Percentiles rank a stretch among this genome's conserved stretches.
phyloP scores from a whole-genome alignment of 2,888 invertebrate genomes.

The Chrysolina americana region DNA sequence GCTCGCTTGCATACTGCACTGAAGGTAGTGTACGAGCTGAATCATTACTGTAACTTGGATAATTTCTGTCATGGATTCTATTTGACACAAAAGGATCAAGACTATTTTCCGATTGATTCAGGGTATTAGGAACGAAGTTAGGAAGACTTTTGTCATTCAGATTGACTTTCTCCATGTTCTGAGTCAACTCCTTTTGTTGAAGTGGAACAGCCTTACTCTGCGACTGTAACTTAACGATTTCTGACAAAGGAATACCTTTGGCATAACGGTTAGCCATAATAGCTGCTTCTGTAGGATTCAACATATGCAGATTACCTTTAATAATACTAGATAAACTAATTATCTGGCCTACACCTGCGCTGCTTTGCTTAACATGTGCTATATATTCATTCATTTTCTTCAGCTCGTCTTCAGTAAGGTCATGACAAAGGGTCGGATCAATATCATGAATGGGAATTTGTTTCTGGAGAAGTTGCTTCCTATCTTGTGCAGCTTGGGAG shows the following conservation, averaged over 20 bases:
- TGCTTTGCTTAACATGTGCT: conserved; percentile 65
- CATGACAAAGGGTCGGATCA: conserved; percentile 75
- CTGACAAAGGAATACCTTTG: conserved; percentile 59
- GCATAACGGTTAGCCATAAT: conserved; percentile 59
- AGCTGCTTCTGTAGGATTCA: conserved; percentile 54
- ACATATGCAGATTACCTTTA: conserved; percentile 51
- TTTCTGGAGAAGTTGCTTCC: conserved; percentile 86
- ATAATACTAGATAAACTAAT: conserved; percentile 57
- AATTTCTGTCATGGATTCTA: conserved; percentile 37
- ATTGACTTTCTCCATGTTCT: conserved; percentile 41
- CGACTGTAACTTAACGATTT: conserved; percentile 61
- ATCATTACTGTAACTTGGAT: conserved; percentile 45
- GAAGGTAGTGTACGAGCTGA: conserved; percentile 27
- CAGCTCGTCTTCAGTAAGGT: conserved; percentile 69
- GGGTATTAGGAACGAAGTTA: conserved; percentile 28
- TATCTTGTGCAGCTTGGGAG: conserved; percentile 82
- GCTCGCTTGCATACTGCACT: conserved; percentile 39
- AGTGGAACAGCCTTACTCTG: conserved; percentile 47
- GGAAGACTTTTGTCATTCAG: conserved; percentile 40
- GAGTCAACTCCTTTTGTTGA: conserved; percentile 33
- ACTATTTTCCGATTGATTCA: conserved; percentile 35
- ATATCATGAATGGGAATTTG: conserved; percentile 90
- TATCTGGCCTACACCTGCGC: conserved; percentile 67
- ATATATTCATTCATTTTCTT: conserved; percentile 68
- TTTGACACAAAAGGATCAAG: conserved; percentile 30